Percentiles rank a stretch among this genome's conserved stretches.
These are phyloP conservation scores for Drosophila prostipennis DNA, from an alignment of 2,888 invertebrate species.

Conservation along the genomic window DNA sequence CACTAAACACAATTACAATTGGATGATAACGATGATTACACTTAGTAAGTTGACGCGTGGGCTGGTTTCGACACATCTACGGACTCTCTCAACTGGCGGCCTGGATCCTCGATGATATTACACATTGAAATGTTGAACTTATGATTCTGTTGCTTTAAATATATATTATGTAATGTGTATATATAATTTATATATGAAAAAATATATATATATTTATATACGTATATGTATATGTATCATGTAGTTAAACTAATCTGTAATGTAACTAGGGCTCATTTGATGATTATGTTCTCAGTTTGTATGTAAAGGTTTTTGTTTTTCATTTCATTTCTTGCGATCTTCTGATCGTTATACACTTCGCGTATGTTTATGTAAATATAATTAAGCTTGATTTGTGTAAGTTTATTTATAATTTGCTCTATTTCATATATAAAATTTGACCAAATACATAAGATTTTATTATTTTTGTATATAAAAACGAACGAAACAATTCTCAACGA, in stretches of 20 bases:
- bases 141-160: slow-evolving; percentile 31
- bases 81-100: slow-evolving; percentile 9
- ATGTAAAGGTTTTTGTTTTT: slow-evolving; percentile 50
- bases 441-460: slow-evolving; percentile 56
- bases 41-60: slow-evolving; percentile 69
- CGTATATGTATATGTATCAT: slow-evolving; percentile 28
- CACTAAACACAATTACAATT: slow-evolving; percentile 44
- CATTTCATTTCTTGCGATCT: slow-evolving; percentile 17
- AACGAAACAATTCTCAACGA: slow-evolving; percentile 69
- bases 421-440: slow-evolving; percentile 60
- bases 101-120: slow-evolving; percentile 31
- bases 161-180: slow-evolving; percentile 43
- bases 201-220: slow-evolving; percentile 48
- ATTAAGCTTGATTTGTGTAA: slow-evolving; percentile 51
- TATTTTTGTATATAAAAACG: slow-evolving; percentile 50
- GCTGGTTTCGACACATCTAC: slow-evolving; percentile 60
- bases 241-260: slow-evolving; percentile 78
- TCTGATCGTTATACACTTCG: slow-evolving; percentile 37
- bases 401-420: slow-evolving; percentile 63
- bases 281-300: slow-evolving; percentile 76
- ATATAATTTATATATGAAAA: slow-evolving; percentile 48
- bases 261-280: slow-evolving; percentile 79
- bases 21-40: slow-evolving; percentile 52
- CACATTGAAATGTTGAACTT: slow-evolving; percentile 48
- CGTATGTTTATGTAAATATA: slow-evolving; percentile 61